These are phyloP conservation scores for Nematolebias whitei DNA, from an alignment of 2,113 vertebrate species.

Conservation along the genomic window DNA sequence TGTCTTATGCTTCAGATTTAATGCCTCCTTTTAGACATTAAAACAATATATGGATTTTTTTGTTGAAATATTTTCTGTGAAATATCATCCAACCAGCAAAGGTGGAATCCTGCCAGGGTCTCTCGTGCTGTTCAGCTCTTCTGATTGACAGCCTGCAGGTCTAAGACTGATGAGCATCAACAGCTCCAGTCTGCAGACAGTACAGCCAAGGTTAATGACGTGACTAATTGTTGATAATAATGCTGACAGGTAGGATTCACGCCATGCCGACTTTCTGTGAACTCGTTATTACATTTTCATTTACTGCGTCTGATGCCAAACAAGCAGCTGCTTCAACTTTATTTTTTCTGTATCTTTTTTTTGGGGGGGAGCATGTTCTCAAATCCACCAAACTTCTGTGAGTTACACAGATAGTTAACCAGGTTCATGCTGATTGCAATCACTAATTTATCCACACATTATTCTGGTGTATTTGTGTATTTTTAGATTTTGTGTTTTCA, in stretches of 20 bases:
- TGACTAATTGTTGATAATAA: slow-evolving; percentile 52
- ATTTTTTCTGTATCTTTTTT: not conserved
- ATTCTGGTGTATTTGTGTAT: not conserved
- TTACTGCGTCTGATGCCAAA: not conserved
- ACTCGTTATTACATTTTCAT: slow-evolving; percentile 10
- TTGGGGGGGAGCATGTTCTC: not conserved
- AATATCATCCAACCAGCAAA: slow-evolving; percentile 6
- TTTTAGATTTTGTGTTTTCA: not conserved
- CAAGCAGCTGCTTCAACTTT: not conserved
- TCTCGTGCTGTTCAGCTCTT: slow-evolving; percentile 35
- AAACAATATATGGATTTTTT: not conserved
- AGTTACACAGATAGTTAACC: not conserved
- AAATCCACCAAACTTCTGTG: not conserved
- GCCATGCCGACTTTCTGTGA: slow-evolving; percentile 5
- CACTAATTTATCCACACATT: not conserved
- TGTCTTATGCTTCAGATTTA: no score
- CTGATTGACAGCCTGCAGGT: slow-evolving; percentile 22
- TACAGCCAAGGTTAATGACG: slow-evolving; percentile 24
- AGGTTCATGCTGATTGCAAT: not conserved
- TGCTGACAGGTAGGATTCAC: slow-evolving; percentile 48
- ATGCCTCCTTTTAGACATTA: not conserved
- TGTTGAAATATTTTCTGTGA: not conserved
- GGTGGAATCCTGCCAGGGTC: not conserved
- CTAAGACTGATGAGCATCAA: slow-evolving; percentile 34
- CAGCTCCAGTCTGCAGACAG: slow-evolving; percentile 45